Percentiles rank a stretch among this genome's conserved stretches.
These are phyloP conservation scores for Arenaria interpres DNA, from an alignment of 2,113 vertebrate genomes.

Conservation along the genomic window DNA sequence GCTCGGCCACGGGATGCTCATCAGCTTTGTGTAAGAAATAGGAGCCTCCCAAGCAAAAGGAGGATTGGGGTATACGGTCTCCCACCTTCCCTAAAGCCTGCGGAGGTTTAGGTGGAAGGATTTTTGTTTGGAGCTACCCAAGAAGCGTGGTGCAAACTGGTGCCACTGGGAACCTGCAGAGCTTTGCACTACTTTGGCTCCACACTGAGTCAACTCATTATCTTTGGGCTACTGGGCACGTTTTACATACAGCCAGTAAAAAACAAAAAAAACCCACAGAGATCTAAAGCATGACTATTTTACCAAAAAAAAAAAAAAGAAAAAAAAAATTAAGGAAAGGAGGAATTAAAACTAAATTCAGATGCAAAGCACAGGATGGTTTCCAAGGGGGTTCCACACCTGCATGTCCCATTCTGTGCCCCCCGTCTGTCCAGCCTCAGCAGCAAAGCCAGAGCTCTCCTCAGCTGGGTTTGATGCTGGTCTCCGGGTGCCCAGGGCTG, in stretches of 20 bases:
- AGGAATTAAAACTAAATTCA: neutral
- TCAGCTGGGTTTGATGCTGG: conserved; percentile 13
- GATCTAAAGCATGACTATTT: neutral
- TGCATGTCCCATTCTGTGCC: neutral
- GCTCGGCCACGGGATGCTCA: neutral
- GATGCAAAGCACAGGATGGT: neutral
- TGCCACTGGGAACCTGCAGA: neutral
- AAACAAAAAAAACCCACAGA: neutral
- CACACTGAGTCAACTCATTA: neutral
- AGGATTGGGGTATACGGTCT: neutral
- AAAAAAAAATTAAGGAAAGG: neutral
- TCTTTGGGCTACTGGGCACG: neutral
- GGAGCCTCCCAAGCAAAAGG: neutral
- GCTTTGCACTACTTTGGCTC: neutral
- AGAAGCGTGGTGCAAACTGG: neutral
- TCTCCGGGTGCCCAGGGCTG: neutral
- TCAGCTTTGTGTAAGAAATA: neutral
- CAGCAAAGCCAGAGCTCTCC: neutral
- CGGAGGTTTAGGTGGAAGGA: neutral
- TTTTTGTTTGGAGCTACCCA: neutral
- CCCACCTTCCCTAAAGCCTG: neutral
- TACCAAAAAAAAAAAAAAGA: neutral
- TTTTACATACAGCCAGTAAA: neutral
- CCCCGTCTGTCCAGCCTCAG: fast-evolving
- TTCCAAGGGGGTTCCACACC: neutral